A percentile compares a stretch with the other conserved stretches of the same genome.
Conservation (phyloP, 1,140 invertebrate species). For the Bombyx mori region DNA sequence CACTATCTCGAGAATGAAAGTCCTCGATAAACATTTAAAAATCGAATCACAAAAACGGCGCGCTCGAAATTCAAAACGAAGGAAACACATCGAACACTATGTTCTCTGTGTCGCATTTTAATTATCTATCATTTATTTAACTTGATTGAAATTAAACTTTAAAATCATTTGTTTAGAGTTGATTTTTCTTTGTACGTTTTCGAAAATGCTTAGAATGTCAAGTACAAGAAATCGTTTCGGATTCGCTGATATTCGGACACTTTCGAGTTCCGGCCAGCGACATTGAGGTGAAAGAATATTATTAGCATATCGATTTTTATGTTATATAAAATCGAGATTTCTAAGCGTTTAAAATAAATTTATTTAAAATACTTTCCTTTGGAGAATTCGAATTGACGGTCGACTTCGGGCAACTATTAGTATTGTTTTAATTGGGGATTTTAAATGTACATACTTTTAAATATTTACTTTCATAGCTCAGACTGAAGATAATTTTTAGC, state of each 20-base stretch:
- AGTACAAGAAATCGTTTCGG: constrained; percentile 62
- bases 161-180: constrained; percentile 10
- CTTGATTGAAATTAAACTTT: constrained; percentile 21
- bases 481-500: too few relatives aligned
- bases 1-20: too few relatives aligned
- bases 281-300: constrained; percentile 41
- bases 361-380: neutral
- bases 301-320: constrained; percentile 8
- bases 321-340: constrained; percentile 2
- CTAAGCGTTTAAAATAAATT: constrained; percentile 1
- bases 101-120: constrained; percentile 24
- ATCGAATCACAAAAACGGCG: constrained; percentile 33
- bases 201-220: constrained; percentile 49
- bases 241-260: constrained; percentile 48
- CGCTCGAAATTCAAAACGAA: constrained; percentile 43
- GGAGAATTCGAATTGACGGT: too few relatives aligned
- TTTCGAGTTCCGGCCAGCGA: constrained; percentile 45
- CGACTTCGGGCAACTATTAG: too few relatives aligned
- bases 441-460: too few relatives aligned
- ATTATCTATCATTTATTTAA: constrained; percentile 19
- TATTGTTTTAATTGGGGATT: too few relatives aligned
- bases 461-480: too few relatives aligned
- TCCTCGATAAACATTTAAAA: constrained; percentile 24
- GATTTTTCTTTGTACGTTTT: neutral
- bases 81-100: constrained; percentile 29